phyloP scores from a whole-genome alignment of 2,113 vertebrate species.

The Clarias gariepinus region DNA sequence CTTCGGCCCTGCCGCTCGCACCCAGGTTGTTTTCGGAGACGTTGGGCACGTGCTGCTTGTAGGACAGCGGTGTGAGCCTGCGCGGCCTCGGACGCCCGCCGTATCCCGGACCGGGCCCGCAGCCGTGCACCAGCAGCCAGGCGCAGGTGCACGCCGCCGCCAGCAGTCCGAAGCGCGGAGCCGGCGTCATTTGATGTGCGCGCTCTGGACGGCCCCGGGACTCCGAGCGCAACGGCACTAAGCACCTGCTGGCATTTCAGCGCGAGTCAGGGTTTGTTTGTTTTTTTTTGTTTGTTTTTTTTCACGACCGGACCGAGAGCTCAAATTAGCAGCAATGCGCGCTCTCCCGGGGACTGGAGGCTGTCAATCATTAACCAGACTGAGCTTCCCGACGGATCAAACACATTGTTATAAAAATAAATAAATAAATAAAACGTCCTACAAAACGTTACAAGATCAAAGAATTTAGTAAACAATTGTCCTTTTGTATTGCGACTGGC shows the following conservation, averaged over 20 bases:
- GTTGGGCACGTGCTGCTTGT: conserved; percentile 90
- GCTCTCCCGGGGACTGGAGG: conserved; percentile 5
- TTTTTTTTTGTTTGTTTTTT: neutral
- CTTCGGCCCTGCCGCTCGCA: conserved; percentile 92
- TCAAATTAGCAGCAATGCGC: conserved; percentile 43
- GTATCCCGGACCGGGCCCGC: conserved; percentile 84
- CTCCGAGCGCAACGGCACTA: conserved; percentile 56
- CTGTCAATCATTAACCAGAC: conserved; percentile 47
- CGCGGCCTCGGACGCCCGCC: conserved; percentile 82
- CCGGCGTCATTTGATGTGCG: conserved; percentile 74
- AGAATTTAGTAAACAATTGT: neutral
- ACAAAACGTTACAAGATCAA: neutral
- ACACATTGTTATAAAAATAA: conserved; percentile 17
- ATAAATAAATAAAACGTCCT: neutral
- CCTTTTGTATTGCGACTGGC: no score
- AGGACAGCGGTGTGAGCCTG: conserved; percentile 88
- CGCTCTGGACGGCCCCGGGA: conserved; percentile 57
- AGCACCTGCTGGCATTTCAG: conserved; percentile 65
- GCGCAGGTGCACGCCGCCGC: conserved; percentile 72
- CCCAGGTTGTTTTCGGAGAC: conserved; percentile 97
- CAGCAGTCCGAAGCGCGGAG: conserved; percentile 73
- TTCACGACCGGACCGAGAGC: conserved; percentile 41
- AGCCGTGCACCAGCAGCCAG: conserved; percentile 76
- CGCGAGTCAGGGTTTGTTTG: neutral
- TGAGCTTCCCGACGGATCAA: conserved; percentile 14